Evolutionary conservation across 2,113 vertebrate genomes (phyloP).

Genomic region (Triplophysa siluroides): DNA sequence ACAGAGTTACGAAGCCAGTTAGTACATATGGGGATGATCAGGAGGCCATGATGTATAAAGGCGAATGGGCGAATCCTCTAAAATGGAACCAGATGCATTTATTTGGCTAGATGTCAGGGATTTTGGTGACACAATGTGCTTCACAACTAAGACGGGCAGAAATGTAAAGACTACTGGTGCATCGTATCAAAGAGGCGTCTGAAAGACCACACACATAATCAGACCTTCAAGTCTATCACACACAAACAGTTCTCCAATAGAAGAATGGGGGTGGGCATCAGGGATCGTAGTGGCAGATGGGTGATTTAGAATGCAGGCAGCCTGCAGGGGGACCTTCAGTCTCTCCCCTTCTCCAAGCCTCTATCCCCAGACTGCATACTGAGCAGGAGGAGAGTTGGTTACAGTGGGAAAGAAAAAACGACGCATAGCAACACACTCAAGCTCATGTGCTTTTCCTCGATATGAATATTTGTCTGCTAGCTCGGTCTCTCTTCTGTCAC

Average conservation of each 20-base stretch:
- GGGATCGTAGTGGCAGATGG: conserved; percentile 44
- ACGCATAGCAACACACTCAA: conserved; percentile 15
- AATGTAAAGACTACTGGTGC: conserved; percentile 2
- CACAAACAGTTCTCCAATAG: neutral
- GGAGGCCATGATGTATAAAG: too few species aligned
- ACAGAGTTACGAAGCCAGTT: too few species aligned
- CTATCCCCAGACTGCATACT: conserved; percentile 33
- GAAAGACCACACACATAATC: conserved; percentile 26
- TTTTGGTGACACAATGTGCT: neutral
- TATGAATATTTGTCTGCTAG: conserved; percentile 2
- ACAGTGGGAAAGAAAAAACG: neutral
- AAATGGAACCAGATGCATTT: neutral
- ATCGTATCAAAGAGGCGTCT: conserved; percentile 7
- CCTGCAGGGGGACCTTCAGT: conserved; percentile 42
- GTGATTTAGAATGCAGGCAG: conserved; percentile 54
- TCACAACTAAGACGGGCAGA: conserved; percentile 12
- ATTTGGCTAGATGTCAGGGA: conserved; percentile 37
- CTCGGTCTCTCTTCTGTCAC: neutral
- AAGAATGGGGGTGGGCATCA: conserved; percentile 23
- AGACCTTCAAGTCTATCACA: neutral
- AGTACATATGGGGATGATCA: too few species aligned
- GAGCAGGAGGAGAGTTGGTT: conserved; percentile 17
- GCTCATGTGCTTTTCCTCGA: neutral
- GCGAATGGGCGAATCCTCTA: neutral
- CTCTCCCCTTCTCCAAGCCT: neutral